Evolutionary conservation across 2,113 vertebrate species (phyloP).

Genomic region (Odobenus rosmarus): DNA sequence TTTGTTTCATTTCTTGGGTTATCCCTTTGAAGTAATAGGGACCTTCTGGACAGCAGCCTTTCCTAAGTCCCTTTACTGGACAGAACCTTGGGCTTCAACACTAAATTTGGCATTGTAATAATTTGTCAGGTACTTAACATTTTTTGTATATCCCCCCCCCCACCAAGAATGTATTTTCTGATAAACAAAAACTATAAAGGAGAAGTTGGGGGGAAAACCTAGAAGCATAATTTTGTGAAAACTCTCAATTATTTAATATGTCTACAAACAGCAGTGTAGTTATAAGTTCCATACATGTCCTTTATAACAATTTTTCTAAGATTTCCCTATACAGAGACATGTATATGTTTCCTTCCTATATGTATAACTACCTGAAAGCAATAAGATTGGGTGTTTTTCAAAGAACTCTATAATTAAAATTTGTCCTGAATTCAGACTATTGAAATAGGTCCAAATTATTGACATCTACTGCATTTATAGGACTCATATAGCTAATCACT

Average conservation of each 20-base stretch:
- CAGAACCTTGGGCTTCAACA: not conserved
- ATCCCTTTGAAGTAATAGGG: not conserved
- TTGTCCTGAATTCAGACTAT: conserved; percentile 23
- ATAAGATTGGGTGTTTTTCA: not conserved
- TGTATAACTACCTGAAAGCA: not conserved
- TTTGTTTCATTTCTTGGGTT: not conserved
- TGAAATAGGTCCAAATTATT: not conserved
- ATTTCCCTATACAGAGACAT: not conserved
- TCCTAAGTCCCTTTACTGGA: not conserved
- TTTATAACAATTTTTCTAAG: not conserved
- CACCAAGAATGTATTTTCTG: not conserved
- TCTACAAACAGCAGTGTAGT: not conserved
- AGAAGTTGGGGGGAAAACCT: not conserved
- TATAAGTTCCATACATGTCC: not conserved
- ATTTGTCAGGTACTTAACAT: not conserved
- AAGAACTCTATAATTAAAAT: not conserved
- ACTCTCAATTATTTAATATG: not conserved
- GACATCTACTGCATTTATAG: not conserved
- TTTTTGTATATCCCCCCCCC: not conserved
- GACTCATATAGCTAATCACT: not conserved
- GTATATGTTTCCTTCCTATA: not conserved
- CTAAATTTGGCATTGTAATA: not conserved
- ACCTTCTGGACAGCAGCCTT: not conserved
- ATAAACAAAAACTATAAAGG: not conserved
- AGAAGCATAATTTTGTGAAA: not conserved